Base-by-base conservation (phyloP, 2,888 invertebrate genomes). In the Aspidapion aeneum region DNA sequence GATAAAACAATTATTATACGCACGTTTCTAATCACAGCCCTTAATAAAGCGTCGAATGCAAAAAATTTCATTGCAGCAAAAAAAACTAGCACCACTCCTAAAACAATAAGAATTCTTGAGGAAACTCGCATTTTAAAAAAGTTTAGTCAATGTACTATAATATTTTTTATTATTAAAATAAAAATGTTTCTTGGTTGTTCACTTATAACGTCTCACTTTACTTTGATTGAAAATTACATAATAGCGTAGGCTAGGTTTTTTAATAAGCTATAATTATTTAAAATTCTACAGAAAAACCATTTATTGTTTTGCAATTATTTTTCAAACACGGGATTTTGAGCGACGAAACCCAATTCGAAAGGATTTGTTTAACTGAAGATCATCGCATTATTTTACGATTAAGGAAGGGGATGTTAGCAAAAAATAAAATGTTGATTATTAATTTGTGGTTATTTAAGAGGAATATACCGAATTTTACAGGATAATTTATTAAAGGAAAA, bases 41-140 rank as follows among this genome's bases (percentile, higher is more conserved):
- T 52, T 19, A 52, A 18, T n/a, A 52, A 17, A 18, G 52, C 52
- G 52, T 52, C 52, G 17, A 52, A 90, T 9, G 84, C 76, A 1
- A 86, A 81, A 85, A 87, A 90, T 19, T 90, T 90, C 69, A 90
- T 85, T 1, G 88, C 70, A 0, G 89, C 73, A 0, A 87, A 89
- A 66, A 89, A 85, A 0, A 86, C 48, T 5, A 87, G 82, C 1
- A 84, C 72, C 0, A 78, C 80, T 0, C 78, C 81, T 1, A 86
- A 85, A 1, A 82, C 84, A 0, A 84, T 80, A 0, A 82, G 82
- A 50, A 89, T 74, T 75, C 86, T 87, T 66, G 72, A 71, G n/a
- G 78, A 73, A 12, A 35, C 12, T 35, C 35, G 3, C 35, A 35
- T 35, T 35, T 35, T 35, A 35, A 35, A 35, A 7, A 12, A n/a